A percentile compares a stretch with the other conserved stretches of the same genome.
Evolutionary conservation across 2,797 vertebrate species (phyloP).

Genomic region (Mustela erminea): DNA sequence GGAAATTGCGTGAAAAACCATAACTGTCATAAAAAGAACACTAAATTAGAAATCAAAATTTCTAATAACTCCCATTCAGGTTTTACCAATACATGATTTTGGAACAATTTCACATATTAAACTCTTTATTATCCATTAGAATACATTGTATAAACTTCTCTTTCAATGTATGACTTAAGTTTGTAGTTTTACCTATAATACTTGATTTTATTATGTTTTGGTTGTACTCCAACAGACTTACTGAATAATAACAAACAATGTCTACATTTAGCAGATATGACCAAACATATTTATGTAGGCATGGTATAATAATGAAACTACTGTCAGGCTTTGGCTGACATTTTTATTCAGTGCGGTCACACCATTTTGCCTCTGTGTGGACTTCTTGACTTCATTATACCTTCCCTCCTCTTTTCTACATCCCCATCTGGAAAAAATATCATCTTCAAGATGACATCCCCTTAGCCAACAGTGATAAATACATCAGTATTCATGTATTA

Average conservation of each 20-base stretch:
- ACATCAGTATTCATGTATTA: slow-evolving; percentile 6
- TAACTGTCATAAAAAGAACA: background rate
- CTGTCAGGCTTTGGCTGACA: background rate
- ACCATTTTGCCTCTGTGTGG: background rate
- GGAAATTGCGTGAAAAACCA: background rate
- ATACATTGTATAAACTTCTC: background rate
- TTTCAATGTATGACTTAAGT: background rate
- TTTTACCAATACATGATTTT: background rate
- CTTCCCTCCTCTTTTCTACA: background rate
- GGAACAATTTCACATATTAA: background rate
- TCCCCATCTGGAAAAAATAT: background rate
- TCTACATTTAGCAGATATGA: background rate
- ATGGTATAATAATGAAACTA: background rate
- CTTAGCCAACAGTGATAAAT: slow-evolving; percentile 59
- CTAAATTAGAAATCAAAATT: background rate
- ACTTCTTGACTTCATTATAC: background rate
- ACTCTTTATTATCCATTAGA: background rate
- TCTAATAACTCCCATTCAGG: background rate
- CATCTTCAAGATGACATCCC: background rate
- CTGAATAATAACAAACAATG: background rate
- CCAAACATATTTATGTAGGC: background rate
- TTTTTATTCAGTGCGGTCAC: background rate
- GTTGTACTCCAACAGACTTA: background rate
- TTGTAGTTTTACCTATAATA: background rate
- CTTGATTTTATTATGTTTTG: background rate